A percentile compares a stretch with the other conserved stretches of the same genome.
phyloP scores from a whole-genome alignment of 1,140 invertebrate species.

The Hetaerina americana region DNA sequence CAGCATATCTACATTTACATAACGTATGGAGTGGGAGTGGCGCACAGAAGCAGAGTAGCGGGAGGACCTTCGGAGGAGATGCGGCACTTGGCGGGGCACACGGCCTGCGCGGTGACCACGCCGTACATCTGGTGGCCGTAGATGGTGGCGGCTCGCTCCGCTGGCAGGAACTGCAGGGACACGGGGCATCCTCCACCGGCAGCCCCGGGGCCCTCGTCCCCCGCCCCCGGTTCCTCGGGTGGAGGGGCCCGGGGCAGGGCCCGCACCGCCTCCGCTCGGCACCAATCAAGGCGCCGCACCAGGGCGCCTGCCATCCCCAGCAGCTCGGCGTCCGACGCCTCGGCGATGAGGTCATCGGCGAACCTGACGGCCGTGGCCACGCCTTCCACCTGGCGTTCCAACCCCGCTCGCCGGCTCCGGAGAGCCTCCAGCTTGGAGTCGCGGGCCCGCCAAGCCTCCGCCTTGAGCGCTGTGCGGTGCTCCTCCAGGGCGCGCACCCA shows the following conservation, averaged over 20 bases:
- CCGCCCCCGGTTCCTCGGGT: neutral
- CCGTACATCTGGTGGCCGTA: slow-evolving; percentile 19
- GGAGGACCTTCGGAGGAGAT: slow-evolving; percentile 20
- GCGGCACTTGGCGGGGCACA: slow-evolving; percentile 22
- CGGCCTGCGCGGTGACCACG: slow-evolving; percentile 25
- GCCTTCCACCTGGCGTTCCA: slow-evolving; percentile 16
- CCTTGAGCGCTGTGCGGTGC: slow-evolving; percentile 19
- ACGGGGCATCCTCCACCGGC: slow-evolving; percentile 18
- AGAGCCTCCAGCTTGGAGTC: slow-evolving; percentile 14
- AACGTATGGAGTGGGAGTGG: too few relatives aligned
- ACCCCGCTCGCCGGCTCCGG: slow-evolving; percentile 15
- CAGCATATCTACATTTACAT: too few relatives aligned
- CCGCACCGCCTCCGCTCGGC: slow-evolving; percentile 16
- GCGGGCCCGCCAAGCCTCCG: slow-evolving; percentile 18
- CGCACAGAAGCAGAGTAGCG: too few relatives aligned
- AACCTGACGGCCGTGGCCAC: slow-evolving; percentile 37
- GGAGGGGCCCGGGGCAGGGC: neutral
- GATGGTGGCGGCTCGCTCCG: slow-evolving; percentile 21
- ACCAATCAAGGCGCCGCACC: slow-evolving; percentile 42
- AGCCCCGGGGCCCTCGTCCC: slow-evolving; percentile 13
- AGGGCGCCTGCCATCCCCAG: slow-evolving; percentile 47
- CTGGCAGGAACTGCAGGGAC: slow-evolving; percentile 17
- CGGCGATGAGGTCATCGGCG: slow-evolving; percentile 43
- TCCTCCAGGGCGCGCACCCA: slow-evolving; percentile 18
- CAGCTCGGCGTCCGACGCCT: slow-evolving; percentile 44